Evolutionary conservation across 2,888 invertebrate species (phyloP).

Genomic region (Ctena decussata): DNA sequence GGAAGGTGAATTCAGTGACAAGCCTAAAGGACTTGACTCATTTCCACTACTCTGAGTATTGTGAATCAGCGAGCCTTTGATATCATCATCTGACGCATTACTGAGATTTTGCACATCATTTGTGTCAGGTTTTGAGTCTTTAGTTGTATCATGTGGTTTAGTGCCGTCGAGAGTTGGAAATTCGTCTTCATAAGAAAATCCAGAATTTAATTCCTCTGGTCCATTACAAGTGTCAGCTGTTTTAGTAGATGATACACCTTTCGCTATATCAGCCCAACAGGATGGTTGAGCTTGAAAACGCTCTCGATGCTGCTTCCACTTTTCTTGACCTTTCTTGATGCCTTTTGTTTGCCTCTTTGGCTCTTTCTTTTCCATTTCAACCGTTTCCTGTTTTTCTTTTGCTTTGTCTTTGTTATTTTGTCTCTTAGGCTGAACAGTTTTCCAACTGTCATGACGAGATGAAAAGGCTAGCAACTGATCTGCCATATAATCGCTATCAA

Average conservation of each 20-base stretch:
- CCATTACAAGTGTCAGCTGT: neutral
- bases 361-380: neutral
- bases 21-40: neutral
- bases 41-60: neutral
- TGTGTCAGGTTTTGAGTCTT: neutral
- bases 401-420: slow-evolving; percentile 40
- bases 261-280: slow-evolving; percentile 68
- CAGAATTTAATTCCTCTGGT: neutral
- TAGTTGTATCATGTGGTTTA: neutral
- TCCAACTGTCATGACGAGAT: slow-evolving; percentile 33
- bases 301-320: neutral
- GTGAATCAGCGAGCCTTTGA: neutral
- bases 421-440: slow-evolving; percentile 51
- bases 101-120: too few species aligned
- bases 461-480: neutral
- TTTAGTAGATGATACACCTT: slow-evolving; percentile 13
- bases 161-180: slow-evolving; percentile 45
- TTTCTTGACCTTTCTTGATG: neutral
- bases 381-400: slow-evolving; percentile 1
- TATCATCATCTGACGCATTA: neutral
- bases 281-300: neutral
- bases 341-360: neutral
- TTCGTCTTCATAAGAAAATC: slow-evolving; percentile 24
- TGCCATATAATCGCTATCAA: neutral
- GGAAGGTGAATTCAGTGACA: neutral